These are phyloP conservation scores for Python bivittatus DNA, from an alignment of 2,113 vertebrate genomes.

Conservation along the genomic window DNA sequence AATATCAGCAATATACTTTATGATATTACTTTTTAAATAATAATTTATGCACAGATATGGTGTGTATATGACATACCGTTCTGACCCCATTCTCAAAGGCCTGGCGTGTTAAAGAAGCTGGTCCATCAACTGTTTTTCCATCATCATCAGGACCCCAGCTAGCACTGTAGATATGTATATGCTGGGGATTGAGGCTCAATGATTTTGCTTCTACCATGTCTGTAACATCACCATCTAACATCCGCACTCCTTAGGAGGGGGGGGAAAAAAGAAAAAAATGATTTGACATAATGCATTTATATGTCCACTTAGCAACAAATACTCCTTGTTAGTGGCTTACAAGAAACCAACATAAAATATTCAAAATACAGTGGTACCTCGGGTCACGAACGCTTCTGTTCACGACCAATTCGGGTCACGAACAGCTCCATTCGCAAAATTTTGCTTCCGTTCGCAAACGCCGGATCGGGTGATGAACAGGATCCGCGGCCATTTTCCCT, in stretches of 20 bases:
- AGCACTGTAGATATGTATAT: conserved; percentile 97
- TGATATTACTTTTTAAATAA: background rate
- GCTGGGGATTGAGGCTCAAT: conserved; percentile 92
- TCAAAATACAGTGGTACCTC: too few species aligned
- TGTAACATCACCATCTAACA: conserved; percentile 97
- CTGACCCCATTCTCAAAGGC: conserved; percentile 97
- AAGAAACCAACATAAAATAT: background rate
- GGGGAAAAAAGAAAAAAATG: conserved; percentile 36
- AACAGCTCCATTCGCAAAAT: too few species aligned
- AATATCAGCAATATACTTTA: conserved; percentile 24
- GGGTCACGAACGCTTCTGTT: too few species aligned
- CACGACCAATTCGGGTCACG: too few species aligned
- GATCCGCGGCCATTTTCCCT: too few species aligned
- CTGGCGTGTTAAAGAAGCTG: conserved; percentile 92
- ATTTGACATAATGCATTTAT: background rate
- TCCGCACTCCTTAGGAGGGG: conserved; percentile 84
- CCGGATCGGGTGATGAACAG: too few species aligned
- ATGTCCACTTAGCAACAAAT: background rate
- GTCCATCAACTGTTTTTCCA: conserved; percentile 96
- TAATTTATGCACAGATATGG: background rate
- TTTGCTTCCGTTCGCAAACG: too few species aligned
- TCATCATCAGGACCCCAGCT: conserved; percentile 99
- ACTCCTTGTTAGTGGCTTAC: background rate
- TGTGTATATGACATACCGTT: conserved; percentile 78
- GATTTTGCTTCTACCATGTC: conserved; percentile 99